Conservation (phyloP, 2,888 invertebrate genomes). For the Leptinotarsa tumamoca region DNA sequence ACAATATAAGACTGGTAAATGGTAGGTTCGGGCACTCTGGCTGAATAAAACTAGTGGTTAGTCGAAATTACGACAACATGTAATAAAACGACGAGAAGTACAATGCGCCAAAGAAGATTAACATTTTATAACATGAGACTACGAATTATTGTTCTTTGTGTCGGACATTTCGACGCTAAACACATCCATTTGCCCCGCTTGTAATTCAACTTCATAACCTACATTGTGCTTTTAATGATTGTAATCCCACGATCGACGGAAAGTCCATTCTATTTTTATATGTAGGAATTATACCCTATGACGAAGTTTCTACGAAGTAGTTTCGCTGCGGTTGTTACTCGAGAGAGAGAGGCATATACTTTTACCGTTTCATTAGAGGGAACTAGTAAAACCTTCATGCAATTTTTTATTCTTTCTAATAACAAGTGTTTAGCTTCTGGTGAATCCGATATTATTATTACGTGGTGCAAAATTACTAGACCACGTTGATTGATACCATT, state of each 20-base stretch:
- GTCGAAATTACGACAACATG: constrained; percentile 35
- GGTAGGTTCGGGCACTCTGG: constrained; percentile 25
- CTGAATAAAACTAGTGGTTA: constrained; percentile 37
- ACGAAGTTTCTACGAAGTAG: constrained; percentile 20
- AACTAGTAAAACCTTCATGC: neutral
- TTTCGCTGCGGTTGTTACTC: constrained; percentile 17
- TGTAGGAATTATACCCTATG: constrained; percentile 25
- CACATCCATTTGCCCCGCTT: constrained; percentile 27
- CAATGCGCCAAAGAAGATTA: constrained; percentile 34
- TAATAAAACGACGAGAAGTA: constrained; percentile 28
- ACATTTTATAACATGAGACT: constrained; percentile 37
- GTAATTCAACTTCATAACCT: constrained; percentile 30
- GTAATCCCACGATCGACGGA: constrained; percentile 20
- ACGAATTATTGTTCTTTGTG: constrained; percentile 36
- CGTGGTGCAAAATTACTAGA: constrained; percentile 27
- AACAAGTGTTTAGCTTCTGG: constrained; percentile 16
- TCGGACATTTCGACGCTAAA: constrained; percentile 26
- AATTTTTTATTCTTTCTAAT: constrained; percentile 22
- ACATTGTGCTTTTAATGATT: constrained; percentile 29
- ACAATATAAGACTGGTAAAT: constrained; percentile 27
- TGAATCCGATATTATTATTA: constrained; percentile 22
- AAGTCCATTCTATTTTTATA: constrained; percentile 25
- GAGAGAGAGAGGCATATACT: neutral
- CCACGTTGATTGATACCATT: neutral
- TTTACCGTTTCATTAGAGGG: neutral